Evolutionary conservation across 1,140 invertebrate species (phyloP), one percentile per base, ranked within the genome.

Genomic region (Hylaeus anthracinus): DNA sequence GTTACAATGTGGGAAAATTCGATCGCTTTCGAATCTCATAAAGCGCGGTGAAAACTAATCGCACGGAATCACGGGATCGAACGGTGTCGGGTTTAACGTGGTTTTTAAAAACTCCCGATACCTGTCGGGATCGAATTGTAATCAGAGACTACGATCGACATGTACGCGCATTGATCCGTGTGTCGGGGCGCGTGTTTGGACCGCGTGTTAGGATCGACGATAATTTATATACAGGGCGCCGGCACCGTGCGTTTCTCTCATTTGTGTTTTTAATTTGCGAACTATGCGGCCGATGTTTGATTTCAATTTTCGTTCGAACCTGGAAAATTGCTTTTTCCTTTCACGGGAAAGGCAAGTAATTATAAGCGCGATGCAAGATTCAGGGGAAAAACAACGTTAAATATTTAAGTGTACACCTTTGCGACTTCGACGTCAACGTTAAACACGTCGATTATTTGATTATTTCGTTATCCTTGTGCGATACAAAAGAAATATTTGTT

Each of bases 1-100:
- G 8, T 53, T 45, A 37, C 5, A 15, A 41, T 58, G 26, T 12
- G 14, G 39, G 51, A 48, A 72, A 72, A 39, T n/a, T 56, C n/a
- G 12, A 77, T 81, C 69, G 58, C 75, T 65, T 61, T 55, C 12
- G 51, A 64, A 72, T n/a, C 6, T 75, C 61, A 60, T 65, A 5
- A 63, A 72, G n/a, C 26, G 10, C n/a, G n/a, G 10, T 63, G 67
- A 53, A 69, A 79, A 8, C 43, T 48, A 75, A 86, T 86, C 73
- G 61, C 26, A 39, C 72, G 10, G 43, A 56, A 58, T 75, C 65
- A 56, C 15, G 26, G 37, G 26, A 75, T 76, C 56, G 56, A 12
- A 45, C 5, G 60, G 56, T 77, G n/a, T 43, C 45, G 43, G 58
- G 51, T 85, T 75, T 73, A 85, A 72, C 45, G 48, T 58, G n/a